Evolutionary conservation across 2,797 vertebrate genomes (phyloP).

Genomic region (Acipenser ruthenus): DNA sequence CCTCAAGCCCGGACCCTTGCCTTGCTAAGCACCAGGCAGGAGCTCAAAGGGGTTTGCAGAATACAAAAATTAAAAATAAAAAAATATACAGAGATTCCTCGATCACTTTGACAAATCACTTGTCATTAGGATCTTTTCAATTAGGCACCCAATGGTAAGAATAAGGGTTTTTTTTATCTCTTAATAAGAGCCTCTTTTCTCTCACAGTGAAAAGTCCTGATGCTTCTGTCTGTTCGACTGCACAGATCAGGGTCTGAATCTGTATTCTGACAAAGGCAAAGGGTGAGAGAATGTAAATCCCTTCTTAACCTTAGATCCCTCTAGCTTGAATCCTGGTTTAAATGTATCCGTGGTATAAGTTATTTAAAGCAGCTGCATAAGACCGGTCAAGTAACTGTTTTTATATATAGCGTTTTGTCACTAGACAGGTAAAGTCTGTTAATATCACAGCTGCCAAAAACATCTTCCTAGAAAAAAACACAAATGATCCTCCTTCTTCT

Average conservation of each 20-base stretch:
- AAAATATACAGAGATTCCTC: not conserved
- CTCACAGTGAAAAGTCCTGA: not conserved
- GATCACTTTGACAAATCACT: not conserved
- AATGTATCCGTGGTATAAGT: too few species aligned
- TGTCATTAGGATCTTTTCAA: not conserved
- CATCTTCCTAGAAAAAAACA: not conserved
- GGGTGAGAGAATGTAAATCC: too few species aligned
- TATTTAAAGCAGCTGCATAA: too few species aligned
- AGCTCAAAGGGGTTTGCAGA: not conserved
- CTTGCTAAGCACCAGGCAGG: not conserved
- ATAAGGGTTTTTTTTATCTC: not conserved
- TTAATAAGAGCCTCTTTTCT: not conserved
- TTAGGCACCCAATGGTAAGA: not conserved
- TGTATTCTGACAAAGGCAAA: too few species aligned
- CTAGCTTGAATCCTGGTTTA: too few species aligned
- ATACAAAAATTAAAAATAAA: not conserved
- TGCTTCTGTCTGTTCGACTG: too few species aligned
- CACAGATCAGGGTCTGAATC: too few species aligned
- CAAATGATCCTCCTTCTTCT: constrained; percentile 3
- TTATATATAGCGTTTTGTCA: constrained; percentile 6
- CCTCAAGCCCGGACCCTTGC: not conserved
- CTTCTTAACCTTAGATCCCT: too few species aligned
- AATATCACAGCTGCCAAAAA: not conserved
- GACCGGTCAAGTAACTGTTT: not conserved
- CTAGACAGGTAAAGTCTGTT: not conserved